Evolutionary conservation across 2,113 vertebrate species (phyloP).

Genomic region (Brachypteracias leptosomus): DNA sequence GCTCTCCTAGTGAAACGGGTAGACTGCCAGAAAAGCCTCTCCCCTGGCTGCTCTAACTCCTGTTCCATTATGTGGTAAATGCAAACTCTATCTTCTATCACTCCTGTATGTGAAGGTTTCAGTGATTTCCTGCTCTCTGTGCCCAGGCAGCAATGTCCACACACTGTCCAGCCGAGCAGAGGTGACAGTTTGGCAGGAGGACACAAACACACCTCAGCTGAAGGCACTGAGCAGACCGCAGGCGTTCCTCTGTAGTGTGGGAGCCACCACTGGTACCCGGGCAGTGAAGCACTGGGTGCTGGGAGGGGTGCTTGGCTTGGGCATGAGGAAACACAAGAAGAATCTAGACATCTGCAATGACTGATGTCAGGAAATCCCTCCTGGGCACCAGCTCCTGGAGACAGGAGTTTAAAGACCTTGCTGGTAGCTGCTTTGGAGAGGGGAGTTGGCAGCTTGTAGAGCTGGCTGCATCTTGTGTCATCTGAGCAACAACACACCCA

Average conservation of each 20-base stretch:
- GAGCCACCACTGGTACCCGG: no score
- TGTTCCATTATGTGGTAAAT: not conserved
- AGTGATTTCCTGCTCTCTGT: not conserved
- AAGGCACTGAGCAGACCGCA: not conserved
- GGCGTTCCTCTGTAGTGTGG: accelerated
- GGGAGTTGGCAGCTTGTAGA: not conserved
- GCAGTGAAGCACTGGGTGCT: not conserved
- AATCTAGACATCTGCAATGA: not conserved
- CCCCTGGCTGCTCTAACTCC: not conserved
- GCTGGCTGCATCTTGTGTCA: accelerated
- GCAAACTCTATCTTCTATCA: not conserved
- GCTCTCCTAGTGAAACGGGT: not conserved
- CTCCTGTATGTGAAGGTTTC: not conserved
- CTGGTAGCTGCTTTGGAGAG: not conserved
- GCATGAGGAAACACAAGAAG: not conserved
- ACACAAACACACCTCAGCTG: no score
- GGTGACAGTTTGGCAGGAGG: not conserved
- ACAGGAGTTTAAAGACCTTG: not conserved
- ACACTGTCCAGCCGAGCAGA: not conserved
- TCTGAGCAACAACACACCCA: not conserved
- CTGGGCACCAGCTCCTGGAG: not conserved
- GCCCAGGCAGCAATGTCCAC: not conserved
- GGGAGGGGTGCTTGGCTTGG: no score
- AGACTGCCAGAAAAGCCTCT: not conserved
- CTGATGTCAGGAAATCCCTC: not conserved